Conservation (phyloP, 1,140 invertebrate genomes). For the Drosophila athabasca region DNA sequence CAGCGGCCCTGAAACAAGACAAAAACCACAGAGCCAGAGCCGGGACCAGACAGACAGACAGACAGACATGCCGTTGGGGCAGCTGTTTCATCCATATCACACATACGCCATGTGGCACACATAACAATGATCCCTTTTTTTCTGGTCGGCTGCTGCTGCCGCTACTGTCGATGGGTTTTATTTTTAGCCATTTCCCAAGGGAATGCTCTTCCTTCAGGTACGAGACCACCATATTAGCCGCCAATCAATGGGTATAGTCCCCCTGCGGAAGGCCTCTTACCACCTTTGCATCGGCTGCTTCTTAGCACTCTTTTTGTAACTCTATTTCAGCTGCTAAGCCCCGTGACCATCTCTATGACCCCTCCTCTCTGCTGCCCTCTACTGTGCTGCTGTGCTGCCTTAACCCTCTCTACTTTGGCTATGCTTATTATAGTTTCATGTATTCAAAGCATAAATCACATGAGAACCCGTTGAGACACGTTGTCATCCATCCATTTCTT, state of each 20-base stretch:
- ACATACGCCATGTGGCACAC: constrained; percentile 35
- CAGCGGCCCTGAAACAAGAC: constrained; percentile 30
- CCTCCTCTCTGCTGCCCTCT: too few species aligned
- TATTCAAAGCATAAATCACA: constrained; percentile 75
- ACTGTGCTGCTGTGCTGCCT: too few species aligned
- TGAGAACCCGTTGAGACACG: constrained; percentile 32
- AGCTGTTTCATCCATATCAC: constrained; percentile 3
- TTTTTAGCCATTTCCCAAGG: constrained; percentile 24
- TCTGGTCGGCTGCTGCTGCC: constrained; percentile 7
- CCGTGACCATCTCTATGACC: too few species aligned
- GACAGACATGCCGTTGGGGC: constrained; percentile 2
- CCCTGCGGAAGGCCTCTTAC: not conserved
- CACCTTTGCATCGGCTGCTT: too few species aligned
- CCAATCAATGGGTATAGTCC: constrained; percentile 59
- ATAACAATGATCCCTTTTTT: constrained; percentile 48
- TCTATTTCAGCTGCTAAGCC: too few species aligned
- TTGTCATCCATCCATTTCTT: constrained; percentile 17
- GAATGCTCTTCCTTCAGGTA: constrained; percentile 12
- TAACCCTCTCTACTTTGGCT: constrained; percentile 14
- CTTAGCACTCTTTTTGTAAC: too few species aligned
- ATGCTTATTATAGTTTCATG: constrained; percentile 69
- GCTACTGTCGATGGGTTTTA: constrained; percentile 34
- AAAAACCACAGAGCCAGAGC: constrained; percentile 8
- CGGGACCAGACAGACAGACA: constrained; percentile 1
- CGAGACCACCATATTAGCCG: constrained; percentile 53